Base-by-base conservation (phyloP, 2,888 invertebrate genomes). In the Euzetes globulus region DNA sequence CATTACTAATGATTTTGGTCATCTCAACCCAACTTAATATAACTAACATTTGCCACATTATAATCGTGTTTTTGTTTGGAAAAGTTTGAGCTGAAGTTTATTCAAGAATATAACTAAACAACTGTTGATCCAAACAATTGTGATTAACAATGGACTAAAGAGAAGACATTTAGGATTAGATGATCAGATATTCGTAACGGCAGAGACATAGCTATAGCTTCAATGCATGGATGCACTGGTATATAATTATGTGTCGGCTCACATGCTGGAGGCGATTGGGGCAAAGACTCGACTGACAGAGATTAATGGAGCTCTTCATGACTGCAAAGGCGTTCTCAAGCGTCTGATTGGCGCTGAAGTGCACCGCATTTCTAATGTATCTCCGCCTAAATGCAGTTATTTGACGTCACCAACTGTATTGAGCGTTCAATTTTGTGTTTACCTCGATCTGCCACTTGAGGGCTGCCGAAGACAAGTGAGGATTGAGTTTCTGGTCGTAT, bases 101-200 rank as follows among this genome's bases (percentile, higher is more conserved):
- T 68, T 41, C 13, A 45, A 17, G 60, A 33, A 60, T 27, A 60
- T 11, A 60, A 33, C 33, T n/a, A 41, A 41, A 68, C 68, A 68
- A 68, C 68, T 68, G 68, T 68, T 68, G 68, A 68, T 68, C 41
- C 13, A 68, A 68, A 68, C 68, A 68, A 68, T 68, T 68, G 68
- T 68, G 41, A 41, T 37, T 68, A 68, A 13, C 29, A 63, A 19
- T 25, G n/a, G 29, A 33, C 11, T 13, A 22, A 11, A n/a, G 41
- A 9, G 41, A 33, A 68, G 25, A 17, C 22, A 41, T 68, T 68
- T 68, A 22, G 45, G 41, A 68, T 68, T 68, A 41, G 15, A 68
- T 41, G 68, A 41, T 41, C 22, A 11, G 27, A 22, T 60, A 19
- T 19, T 22, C n/a, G 3, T 22, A 58, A 25, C 11, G 11, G 58